A percentile compares a stretch with the other conserved stretches of the same genome.
Conservation (phyloP, 2,113 vertebrate genomes). For the Antechinus flavipes region DNA sequence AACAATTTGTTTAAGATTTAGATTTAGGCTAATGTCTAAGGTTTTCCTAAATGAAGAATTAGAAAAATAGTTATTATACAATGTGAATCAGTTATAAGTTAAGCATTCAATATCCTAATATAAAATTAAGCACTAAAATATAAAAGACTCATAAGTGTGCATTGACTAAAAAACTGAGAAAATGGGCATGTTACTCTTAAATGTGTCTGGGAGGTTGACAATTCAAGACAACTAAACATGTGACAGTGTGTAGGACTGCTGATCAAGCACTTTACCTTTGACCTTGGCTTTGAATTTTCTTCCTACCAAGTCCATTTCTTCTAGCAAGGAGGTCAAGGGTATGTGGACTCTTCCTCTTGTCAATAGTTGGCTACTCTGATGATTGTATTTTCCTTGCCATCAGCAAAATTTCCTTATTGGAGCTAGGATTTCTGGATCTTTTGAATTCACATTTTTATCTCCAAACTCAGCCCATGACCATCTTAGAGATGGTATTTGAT, state of each 20-base stretch:
- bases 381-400: not conserved
- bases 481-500: not conserved
- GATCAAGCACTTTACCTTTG: not conserved
- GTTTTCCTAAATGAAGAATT: not conserved
- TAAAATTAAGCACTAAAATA: not conserved
- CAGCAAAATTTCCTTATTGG: not conserved
- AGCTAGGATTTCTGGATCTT: not conserved
- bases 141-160: not conserved
- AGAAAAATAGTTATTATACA: not conserved
- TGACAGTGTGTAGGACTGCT: not conserved
- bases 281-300: not conserved
- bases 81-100: not conserved
- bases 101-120: not conserved
- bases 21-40: not conserved
- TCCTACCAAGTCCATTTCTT: not conserved
- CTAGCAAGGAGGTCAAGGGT: not conserved
- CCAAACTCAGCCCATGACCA: not conserved
- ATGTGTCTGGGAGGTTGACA: not conserved
- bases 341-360: not conserved
- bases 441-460: not conserved
- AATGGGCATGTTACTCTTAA: not conserved
- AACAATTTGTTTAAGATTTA: not conserved
- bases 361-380: not conserved
- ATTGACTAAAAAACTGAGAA: not conserved
- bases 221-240: not conserved